Conservation (phyloP, 2,797 vertebrate genomes). For the Eremophila alpestris region DNA sequence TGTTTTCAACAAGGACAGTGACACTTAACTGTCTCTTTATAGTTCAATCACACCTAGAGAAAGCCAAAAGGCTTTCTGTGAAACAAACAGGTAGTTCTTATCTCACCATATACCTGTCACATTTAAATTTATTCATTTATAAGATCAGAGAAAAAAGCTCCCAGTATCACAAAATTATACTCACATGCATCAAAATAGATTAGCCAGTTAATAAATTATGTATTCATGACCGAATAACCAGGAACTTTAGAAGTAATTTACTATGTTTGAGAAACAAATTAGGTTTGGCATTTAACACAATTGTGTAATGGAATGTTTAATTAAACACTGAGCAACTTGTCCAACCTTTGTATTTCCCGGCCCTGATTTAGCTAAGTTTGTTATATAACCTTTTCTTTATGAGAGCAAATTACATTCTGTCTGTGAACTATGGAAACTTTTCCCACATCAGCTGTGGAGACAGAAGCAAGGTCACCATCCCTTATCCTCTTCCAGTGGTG, state of each 20-base stretch:
- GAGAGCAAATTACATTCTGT: not conserved
- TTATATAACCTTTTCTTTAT: not conserved
- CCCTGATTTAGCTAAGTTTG: not conserved
- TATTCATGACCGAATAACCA: not conserved
- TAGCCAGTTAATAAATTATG: not conserved
- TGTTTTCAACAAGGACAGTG: not conserved
- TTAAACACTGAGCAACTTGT: slow-evolving; percentile 23
- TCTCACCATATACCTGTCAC: not conserved
- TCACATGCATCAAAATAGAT: not conserved
- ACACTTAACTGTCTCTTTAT: not conserved
- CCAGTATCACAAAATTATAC: not conserved
- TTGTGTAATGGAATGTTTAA: slow-evolving; percentile 8
- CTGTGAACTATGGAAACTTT: not conserved
- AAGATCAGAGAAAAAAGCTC: not conserved
- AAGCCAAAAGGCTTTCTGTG: not conserved
- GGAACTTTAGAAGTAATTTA: not conserved
- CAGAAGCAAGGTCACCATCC: not conserved
- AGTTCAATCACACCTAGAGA: too few species aligned
- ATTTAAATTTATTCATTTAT: not conserved
- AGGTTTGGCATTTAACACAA: not conserved
- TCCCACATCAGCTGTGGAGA: not conserved
- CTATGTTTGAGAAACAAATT: not conserved
- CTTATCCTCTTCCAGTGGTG: not conserved
- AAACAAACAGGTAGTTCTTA: not conserved
- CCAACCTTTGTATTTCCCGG: not conserved